Conservation (phyloP, 92 coral and sea anemone genomes). For the Heliopora coerulea region DNA sequence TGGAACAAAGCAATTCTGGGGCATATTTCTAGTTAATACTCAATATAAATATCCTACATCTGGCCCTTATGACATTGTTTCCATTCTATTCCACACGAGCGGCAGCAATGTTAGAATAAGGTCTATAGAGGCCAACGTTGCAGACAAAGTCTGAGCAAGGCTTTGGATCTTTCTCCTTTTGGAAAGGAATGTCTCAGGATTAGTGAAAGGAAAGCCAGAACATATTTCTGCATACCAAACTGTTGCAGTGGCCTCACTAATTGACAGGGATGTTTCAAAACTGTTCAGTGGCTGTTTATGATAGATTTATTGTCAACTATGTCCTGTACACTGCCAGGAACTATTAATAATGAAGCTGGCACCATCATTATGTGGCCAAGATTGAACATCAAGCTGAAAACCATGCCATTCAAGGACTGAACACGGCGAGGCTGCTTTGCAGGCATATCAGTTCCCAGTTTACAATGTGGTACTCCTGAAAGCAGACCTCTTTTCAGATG, state of each 20-base stretch:
- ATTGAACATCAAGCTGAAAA: background rate
- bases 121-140: too few relatives aligned
- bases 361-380: slow-evolving; percentile 6
- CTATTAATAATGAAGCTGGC: slow-evolving; percentile 13
- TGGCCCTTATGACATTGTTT: too few relatives aligned
- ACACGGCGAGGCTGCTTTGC: slow-evolving; percentile 23
- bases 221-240: slow-evolving; percentile 19
- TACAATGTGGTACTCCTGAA: background rate
- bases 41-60: too few relatives aligned
- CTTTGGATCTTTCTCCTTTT: too few relatives aligned
- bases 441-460: slow-evolving; percentile 3
- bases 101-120: too few relatives aligned
- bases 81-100: too few relatives aligned
- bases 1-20: too few relatives aligned
- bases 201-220: slow-evolving; percentile 13
- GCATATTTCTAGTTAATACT: too few relatives aligned
- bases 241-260: slow-evolving; percentile 8
- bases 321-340: slow-evolving; percentile 24
- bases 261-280: slow-evolving; percentile 18
- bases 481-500: background rate
- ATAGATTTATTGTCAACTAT: slow-evolving; percentile 24
- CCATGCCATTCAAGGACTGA: slow-evolving; percentile 21
- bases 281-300: slow-evolving; percentile 11
- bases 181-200: background rate
- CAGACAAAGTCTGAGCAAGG: slow-evolving; percentile 11